Conservation (phyloP, 1,140 invertebrate genomes). For the Brachionus rotundiformis region DNA sequence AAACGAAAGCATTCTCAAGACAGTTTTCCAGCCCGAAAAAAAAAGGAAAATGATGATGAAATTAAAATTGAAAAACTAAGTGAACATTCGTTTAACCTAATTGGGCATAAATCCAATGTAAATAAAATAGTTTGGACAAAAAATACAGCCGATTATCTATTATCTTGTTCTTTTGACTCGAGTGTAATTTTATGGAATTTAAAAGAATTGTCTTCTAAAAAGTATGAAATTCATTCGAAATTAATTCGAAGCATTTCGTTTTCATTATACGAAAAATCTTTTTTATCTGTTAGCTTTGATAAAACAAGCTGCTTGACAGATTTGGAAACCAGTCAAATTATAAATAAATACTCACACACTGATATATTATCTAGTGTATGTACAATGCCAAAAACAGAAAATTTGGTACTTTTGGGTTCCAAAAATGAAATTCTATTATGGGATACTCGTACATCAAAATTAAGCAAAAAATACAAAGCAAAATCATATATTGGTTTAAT, state of each 20-base stretch:
- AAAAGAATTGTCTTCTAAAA: background rate
- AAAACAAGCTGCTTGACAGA: conserved; percentile 31
- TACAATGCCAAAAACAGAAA: background rate
- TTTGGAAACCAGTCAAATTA: background rate
- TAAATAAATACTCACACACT: background rate
- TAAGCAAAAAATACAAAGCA: background rate
- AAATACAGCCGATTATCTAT: background rate
- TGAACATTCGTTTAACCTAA: background rate
- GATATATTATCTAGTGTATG: background rate
- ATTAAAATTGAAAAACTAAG: background rate
- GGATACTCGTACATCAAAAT: background rate
- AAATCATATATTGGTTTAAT: conserved; percentile 53
- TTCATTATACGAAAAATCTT: background rate
- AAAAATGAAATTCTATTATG: conserved; percentile 33
- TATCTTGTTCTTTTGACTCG: conserved; percentile 33
- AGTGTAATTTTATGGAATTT: conserved; percentile 44
- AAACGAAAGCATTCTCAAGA: background rate
- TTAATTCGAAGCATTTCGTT: background rate
- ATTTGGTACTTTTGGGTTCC: background rate
- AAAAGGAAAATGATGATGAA: background rate
- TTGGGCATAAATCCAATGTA: conserved; percentile 1
- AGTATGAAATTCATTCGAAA: conserved; percentile 1
- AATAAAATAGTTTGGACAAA: conserved; percentile 19
- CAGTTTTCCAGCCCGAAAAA: background rate
- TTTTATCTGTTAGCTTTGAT: conserved; percentile 27